A percentile compares a stretch with the other conserved stretches of the same genome.
Evolutionary conservation across 2,797 vertebrate species (phyloP).

Genomic region (Helostoma temminkii): DNA sequence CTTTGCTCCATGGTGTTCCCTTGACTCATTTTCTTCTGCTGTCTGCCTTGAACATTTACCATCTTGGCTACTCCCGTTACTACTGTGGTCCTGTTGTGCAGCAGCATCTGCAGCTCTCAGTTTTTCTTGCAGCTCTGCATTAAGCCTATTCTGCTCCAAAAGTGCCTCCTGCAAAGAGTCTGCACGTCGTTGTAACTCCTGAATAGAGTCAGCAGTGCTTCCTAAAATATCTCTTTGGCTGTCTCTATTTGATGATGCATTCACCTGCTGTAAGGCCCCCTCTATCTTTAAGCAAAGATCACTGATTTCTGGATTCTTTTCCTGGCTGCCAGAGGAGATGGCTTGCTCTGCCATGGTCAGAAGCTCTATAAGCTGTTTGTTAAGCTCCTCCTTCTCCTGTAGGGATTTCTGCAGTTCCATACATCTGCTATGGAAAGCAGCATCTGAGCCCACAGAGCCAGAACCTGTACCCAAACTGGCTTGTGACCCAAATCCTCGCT

Average conservation of each 20-base stretch:
- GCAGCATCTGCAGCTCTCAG: slow-evolving; percentile 57
- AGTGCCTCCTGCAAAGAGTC: slow-evolving; percentile 78
- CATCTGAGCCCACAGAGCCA: slow-evolving; percentile 43
- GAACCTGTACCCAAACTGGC: slow-evolving; percentile 10
- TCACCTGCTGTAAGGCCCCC: slow-evolving; percentile 53
- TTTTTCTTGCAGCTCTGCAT: slow-evolving; percentile 77
- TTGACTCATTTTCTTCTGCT: slow-evolving; percentile 29
- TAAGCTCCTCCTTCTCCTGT: slow-evolving; percentile 77
- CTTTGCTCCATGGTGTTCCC: slow-evolving; percentile 1
- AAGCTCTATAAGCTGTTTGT: slow-evolving; percentile 74
- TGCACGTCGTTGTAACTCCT: slow-evolving; percentile 64
- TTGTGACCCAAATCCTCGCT: slow-evolving; percentile 59
- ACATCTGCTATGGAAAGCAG: slow-evolving; percentile 57
- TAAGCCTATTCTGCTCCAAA: slow-evolving; percentile 72
- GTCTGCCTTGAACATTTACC: slow-evolving; percentile 21
- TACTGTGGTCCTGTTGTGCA: slow-evolving; percentile 13
- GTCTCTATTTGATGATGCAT: slow-evolving; percentile 36
- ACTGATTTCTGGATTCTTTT: slow-evolving; percentile 48
- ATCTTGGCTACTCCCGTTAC: slow-evolving; percentile 19
- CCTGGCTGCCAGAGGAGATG: slow-evolving; percentile 30
- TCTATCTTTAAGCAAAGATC: slow-evolving; percentile 73
- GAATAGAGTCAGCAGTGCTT: slow-evolving; percentile 10
- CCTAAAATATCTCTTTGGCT: slow-evolving; percentile 4
- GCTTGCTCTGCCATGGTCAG: slow-evolving; percentile 73
- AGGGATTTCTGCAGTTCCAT: slow-evolving; percentile 74